These are phyloP conservation scores for Lissonota sp. DNA, from an alignment of 2,888 invertebrate species.

Conservation along the genomic window DNA sequence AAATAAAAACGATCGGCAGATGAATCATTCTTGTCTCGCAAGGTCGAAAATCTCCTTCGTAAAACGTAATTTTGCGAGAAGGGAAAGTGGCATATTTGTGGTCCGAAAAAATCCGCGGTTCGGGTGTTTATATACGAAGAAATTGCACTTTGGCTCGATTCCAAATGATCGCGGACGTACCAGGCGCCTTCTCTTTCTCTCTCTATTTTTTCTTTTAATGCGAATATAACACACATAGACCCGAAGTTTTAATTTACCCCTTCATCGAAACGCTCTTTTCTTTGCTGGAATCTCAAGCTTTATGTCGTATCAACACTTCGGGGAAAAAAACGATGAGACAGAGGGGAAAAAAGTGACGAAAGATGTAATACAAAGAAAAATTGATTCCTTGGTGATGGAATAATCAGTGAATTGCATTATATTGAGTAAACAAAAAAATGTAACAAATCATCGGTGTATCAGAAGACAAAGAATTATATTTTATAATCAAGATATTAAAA, in stretches of 20 bases:
- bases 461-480: too few species aligned
- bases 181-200: background rate
- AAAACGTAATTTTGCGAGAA: slow-evolving; percentile 13
- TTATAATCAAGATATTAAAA: too few species aligned
- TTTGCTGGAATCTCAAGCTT: too few species aligned
- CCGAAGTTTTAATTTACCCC: slow-evolving; percentile 8
- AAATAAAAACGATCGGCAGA: background rate
- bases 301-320: too few species aligned
- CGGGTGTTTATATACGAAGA: slow-evolving; percentile 40
- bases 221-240: too few species aligned
- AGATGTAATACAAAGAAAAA: too few species aligned
- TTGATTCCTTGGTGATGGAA: too few species aligned
- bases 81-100: slow-evolving; percentile 9
- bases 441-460: too few species aligned
- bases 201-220: background rate
- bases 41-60: slow-evolving; percentile 29
- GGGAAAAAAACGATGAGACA: too few species aligned
- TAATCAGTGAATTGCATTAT: too few species aligned
- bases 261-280: slow-evolving; percentile 26
- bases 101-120: slow-evolving; percentile 30
- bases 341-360: too few species aligned
- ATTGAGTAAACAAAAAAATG: too few species aligned
- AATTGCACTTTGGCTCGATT: slow-evolving; percentile 47
- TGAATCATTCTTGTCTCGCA: slow-evolving; percentile 9
- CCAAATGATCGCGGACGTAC: slow-evolving; percentile 35